Evolutionary conservation across 2,888 invertebrate species (phyloP).

Genomic region (Stenichneumon culpator): DNA sequence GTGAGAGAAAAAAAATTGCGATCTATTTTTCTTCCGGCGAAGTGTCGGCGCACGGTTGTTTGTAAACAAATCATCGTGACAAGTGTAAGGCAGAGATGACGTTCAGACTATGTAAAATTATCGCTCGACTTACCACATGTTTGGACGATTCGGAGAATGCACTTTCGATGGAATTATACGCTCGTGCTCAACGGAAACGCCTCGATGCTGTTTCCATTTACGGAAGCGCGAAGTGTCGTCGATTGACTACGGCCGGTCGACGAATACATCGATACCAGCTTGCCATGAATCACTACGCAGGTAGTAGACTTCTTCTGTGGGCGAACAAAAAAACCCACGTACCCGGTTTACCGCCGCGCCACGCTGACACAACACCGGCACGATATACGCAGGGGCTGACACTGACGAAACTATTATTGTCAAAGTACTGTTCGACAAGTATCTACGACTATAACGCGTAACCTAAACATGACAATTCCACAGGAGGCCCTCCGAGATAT

Average conservation of each 20-base stretch:
- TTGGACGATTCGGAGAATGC: conserved; percentile 62
- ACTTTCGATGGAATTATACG: conserved; percentile 46
- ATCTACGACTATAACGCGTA: conserved; percentile 24
- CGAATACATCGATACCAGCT: neutral
- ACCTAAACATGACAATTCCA: conserved; percentile 57
- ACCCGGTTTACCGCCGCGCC: neutral
- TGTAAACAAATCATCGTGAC: conserved; percentile 75
- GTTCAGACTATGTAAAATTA: neutral
- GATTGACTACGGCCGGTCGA: conserved; percentile 41
- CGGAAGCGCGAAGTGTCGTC: conserved; percentile 10
- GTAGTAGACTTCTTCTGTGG: no score
- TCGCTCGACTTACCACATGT: conserved; percentile 76
- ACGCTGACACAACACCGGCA: neutral
- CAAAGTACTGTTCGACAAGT: conserved; percentile 23
- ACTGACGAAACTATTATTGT: neutral
- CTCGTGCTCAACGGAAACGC: conserved; percentile 46
- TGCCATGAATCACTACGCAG: no score
- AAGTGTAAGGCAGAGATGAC: conserved; percentile 35
- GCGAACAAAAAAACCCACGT: neutral
- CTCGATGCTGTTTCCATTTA: conserved; percentile 50
- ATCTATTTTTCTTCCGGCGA: neutral
- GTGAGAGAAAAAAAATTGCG: neutral
- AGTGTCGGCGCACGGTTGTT: conserved; percentile 64
- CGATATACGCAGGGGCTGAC: neutral
- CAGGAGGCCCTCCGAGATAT: conserved; percentile 7